Evolutionary conservation across 2,888 invertebrate genomes (phyloP).

Genomic region (Microplitis manilae): DNA sequence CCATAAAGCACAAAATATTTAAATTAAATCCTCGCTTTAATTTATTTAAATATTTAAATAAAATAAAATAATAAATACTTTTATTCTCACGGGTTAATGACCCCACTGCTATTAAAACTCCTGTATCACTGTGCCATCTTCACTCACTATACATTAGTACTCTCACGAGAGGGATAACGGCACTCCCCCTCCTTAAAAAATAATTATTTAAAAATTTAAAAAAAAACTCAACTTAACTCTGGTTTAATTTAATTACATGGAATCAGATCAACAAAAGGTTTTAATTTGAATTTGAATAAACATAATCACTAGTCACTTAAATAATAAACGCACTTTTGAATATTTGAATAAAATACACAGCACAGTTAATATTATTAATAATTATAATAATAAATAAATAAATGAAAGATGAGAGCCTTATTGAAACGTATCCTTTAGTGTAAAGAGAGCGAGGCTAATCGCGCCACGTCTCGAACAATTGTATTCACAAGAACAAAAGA

Average conservation of each 20-base stretch:
- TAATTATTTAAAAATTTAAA: not conserved
- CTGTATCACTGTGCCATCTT: conserved; percentile 39
- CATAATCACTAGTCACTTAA: too few species aligned
- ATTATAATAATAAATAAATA: not conserved
- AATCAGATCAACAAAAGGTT: too few species aligned
- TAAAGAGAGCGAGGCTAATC: conserved; percentile 39
- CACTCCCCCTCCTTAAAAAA: conserved; percentile 7
- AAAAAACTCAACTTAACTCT: not conserved
- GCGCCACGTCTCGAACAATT: conserved; percentile 15
- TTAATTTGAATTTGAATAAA: too few species aligned
- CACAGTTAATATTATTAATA: not conserved
- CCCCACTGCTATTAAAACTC: conserved; percentile 29
- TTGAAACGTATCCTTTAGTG: conserved; percentile 40
- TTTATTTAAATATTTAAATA: too few species aligned
- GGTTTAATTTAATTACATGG: not conserved
- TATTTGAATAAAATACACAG: not conserved
- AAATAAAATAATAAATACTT: not conserved
- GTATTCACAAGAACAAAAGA: conserved; percentile 32
- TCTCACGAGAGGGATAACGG: conserved; percentile 33
- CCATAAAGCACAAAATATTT: not conserved
- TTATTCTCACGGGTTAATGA: conserved; percentile 31
- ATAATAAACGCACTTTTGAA: too few species aligned
- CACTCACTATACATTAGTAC: conserved; percentile 25
- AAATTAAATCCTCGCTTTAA: not conserved
- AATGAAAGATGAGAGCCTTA: conserved; percentile 31